Conservation (phyloP, 2,113 vertebrate genomes). For the Terrapene triunguis region DNA sequence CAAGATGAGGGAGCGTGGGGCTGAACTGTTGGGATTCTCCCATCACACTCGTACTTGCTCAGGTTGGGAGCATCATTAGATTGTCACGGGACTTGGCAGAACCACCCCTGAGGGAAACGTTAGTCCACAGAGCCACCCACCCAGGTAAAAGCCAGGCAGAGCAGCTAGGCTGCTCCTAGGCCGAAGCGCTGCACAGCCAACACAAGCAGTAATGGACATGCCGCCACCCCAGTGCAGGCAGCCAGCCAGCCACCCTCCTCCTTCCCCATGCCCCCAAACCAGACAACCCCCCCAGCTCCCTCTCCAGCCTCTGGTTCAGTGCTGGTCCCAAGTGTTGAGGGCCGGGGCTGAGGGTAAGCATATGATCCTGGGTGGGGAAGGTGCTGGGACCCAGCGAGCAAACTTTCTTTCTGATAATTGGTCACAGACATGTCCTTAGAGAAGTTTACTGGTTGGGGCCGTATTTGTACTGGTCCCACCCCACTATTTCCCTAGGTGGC, state of each 20-base stretch:
- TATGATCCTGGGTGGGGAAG: background rate
- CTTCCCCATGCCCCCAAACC: accelerated
- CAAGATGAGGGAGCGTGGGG: slow-evolving; percentile 41
- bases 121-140: accelerated
- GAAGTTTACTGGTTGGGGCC: accelerated
- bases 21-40: slow-evolving; percentile 65
- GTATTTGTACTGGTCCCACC: accelerated
- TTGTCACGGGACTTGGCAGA: slow-evolving; percentile 29
- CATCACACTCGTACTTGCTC: background rate
- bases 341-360: background rate
- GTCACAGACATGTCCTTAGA: background rate
- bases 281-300: background rate
- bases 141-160: background rate
- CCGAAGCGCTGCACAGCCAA: background rate
- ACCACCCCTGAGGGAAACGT: background rate
- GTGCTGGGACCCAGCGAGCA: background rate
- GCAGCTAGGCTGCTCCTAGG: background rate
- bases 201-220: background rate
- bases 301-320: background rate
- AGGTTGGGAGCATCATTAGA: slow-evolving; percentile 53
- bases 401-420: background rate
- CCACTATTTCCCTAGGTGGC: background rate
- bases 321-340: background rate
- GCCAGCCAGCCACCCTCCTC: background rate
- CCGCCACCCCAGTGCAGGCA: background rate